Evolutionary conservation across 2,797 vertebrate genomes (phyloP).

Genomic region (Brachyalestes nurse): DNA sequence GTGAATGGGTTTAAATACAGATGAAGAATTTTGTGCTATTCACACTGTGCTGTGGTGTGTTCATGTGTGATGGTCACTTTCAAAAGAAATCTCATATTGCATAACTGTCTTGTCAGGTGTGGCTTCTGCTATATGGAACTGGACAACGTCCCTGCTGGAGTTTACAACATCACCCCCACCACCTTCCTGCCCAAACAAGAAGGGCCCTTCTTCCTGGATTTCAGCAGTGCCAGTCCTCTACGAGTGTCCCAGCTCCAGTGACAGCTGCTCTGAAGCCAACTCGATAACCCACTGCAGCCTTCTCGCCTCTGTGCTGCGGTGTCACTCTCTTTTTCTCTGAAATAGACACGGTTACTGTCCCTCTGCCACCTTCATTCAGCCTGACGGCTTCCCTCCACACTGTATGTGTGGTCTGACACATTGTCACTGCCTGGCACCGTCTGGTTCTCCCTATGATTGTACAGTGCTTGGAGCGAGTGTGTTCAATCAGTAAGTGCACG

Average conservation of each 20-base stretch:
- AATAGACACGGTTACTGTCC: constrained; percentile 10
- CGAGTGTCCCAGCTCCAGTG: constrained; percentile 92
- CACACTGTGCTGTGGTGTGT: too few relatives aligned
- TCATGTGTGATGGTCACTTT: too few relatives aligned
- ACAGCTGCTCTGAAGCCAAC: constrained; percentile 55
- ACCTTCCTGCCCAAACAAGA: constrained; percentile 97
- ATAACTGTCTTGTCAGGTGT: constrained; percentile 76
- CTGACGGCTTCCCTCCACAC: background rate
- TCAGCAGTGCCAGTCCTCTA: constrained; percentile 82
- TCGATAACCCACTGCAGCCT: background rate
- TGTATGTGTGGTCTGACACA: background rate
- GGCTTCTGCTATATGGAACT: constrained; percentile 96
- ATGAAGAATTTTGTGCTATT: too few relatives aligned
- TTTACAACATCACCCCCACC: constrained; percentile 94
- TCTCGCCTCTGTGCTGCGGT: background rate
- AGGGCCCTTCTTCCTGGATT: constrained; percentile 97
- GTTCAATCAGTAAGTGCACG: constrained; percentile 21
- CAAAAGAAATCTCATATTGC: background rate
- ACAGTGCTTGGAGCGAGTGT: constrained; percentile 11
- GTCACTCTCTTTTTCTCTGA: background rate
- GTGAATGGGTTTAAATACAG: too few relatives aligned
- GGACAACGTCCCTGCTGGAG: constrained; percentile 85
- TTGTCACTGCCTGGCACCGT: background rate
- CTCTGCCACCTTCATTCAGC: background rate
- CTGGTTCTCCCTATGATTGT: constrained; percentile 9